Percentiles rank a stretch among this genome's conserved stretches.
Evolutionary conservation across 2,797 vertebrate genomes (phyloP).

Genomic region (Eremophila alpestris): DNA sequence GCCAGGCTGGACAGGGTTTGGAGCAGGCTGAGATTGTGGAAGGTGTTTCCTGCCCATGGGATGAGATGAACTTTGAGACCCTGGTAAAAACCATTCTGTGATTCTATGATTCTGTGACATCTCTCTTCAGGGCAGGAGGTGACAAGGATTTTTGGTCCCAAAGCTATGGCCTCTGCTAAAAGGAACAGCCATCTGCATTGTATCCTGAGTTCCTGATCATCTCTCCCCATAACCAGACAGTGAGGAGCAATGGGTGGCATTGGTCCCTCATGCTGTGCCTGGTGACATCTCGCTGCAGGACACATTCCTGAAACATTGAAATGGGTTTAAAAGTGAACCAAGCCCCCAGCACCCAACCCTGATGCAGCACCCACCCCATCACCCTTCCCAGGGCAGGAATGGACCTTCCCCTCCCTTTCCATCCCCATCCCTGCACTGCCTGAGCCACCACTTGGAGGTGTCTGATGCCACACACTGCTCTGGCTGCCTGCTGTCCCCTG

Average conservation of each 20-base stretch:
- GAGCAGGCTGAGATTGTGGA: background rate
- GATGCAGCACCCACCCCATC: background rate
- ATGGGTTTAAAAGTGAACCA: background rate
- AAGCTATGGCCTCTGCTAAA: background rate
- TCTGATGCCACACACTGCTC: background rate
- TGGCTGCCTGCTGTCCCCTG: background rate
- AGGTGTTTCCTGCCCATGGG: background rate
- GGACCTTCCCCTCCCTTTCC: background rate
- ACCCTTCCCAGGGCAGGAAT: background rate
- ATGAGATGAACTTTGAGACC: background rate
- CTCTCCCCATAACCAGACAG: background rate
- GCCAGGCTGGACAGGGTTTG: background rate
- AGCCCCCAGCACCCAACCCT: background rate
- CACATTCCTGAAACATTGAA: background rate
- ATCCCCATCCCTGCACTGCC: background rate
- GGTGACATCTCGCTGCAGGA: background rate
- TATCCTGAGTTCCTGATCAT: background rate
- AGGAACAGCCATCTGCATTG: background rate
- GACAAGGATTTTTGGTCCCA: background rate
- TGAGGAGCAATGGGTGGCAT: background rate
- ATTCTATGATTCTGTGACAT: background rate
- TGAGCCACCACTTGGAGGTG: rapidly evolving
- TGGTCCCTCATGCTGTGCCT: rapidly evolving
- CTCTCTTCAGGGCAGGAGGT: background rate
- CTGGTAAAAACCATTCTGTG: rapidly evolving